phyloP scores from a whole-genome alignment of 2,888 invertebrate genomes.

The Dolichomitus sp. region DNA sequence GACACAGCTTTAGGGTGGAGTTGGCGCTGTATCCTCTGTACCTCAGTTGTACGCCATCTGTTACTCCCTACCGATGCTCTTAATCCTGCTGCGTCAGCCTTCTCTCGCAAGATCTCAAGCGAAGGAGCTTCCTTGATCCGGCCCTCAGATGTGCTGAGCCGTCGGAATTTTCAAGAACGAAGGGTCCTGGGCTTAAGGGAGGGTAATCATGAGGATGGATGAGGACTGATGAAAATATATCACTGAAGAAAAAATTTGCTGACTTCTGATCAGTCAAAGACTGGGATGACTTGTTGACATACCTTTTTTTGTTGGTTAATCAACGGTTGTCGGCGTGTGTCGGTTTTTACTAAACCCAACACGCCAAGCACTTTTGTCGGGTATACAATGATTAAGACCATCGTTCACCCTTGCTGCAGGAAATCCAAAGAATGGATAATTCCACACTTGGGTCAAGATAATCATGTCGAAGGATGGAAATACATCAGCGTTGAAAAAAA shows the following conservation, averaged over 20 bases:
- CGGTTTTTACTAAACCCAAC: not conserved
- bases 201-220: not conserved
- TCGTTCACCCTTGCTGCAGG: not conserved
- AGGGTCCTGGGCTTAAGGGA: not conserved
- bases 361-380: not conserved
- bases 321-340: too few species aligned
- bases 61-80: slow-evolving; percentile 72
- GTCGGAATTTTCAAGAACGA: not conserved
- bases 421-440: not conserved
- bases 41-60: slow-evolving; percentile 74
- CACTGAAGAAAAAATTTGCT: not conserved
- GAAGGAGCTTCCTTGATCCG: slow-evolving; percentile 19
- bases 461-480: not conserved
- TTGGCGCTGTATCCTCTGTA: not conserved
- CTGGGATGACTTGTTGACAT: not conserved
- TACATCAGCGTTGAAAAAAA: not conserved
- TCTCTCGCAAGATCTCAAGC: slow-evolving; percentile 45
- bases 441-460: not conserved
- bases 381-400: not conserved
- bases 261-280: not conserved
- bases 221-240: not conserved
- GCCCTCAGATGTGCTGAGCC: not conserved
- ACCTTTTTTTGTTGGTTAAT: not conserved
- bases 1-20: slow-evolving; percentile 16
- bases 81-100: slow-evolving; percentile 71